Conservation (phyloP, 1,140 invertebrate species). For the Drosophila chauvacae region DNA sequence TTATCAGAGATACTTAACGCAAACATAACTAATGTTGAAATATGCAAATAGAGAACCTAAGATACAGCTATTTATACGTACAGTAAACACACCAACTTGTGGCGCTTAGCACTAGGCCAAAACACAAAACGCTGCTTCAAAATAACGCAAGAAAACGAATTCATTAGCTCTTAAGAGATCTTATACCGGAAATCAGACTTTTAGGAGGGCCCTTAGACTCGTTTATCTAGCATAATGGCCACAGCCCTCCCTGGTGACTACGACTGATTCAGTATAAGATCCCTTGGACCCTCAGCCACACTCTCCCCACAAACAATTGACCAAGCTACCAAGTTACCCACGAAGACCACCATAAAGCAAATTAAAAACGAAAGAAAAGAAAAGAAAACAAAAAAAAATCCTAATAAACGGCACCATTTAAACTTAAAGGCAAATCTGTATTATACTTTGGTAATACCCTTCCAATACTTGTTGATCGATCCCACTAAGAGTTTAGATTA, state of each 20-base stretch:
- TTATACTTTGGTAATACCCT: slow-evolving; percentile 70
- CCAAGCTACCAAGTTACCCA: slow-evolving; percentile 77
- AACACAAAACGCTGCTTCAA: slow-evolving; percentile 38
- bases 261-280: slow-evolving; percentile 31
- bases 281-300: slow-evolving; percentile 9
- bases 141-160: slow-evolving; percentile 4
- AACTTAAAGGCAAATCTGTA: slow-evolving; percentile 46
- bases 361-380: not conserved
- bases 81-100: slow-evolving; percentile 42
- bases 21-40: slow-evolving; percentile 74
- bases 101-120: slow-evolving; percentile 56
- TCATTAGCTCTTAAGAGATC: slow-evolving; percentile 28
- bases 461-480: slow-evolving; percentile 66
- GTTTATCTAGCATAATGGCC: slow-evolving; percentile 1
- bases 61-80: slow-evolving; percentile 59
- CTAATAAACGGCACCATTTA: slow-evolving; percentile 46
- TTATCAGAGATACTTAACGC: slow-evolving; percentile 68
- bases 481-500: slow-evolving; percentile 44
- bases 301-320: slow-evolving; percentile 45
- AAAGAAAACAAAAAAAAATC: not conserved
- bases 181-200: slow-evolving; percentile 31
- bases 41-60: slow-evolving; percentile 50
- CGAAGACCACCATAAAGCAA: slow-evolving; percentile 49
- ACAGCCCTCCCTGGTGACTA: slow-evolving; percentile 16
- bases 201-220: slow-evolving; percentile 5